Evolutionary conservation across 2,113 vertebrate species (phyloP).

Genomic region (Embiotoca jacksoni): DNA sequence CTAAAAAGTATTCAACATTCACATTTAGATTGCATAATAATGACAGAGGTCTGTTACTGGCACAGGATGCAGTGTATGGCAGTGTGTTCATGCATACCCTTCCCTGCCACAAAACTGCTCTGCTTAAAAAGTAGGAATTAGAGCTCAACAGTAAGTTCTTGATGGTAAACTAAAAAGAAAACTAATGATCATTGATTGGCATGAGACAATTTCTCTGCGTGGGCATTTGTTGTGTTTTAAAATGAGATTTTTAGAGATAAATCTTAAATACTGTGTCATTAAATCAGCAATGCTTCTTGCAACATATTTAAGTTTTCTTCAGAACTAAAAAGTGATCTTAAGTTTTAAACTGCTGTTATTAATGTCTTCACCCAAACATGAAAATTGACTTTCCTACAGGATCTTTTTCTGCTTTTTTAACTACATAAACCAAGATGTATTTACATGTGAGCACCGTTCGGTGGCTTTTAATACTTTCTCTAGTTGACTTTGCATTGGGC

Average conservation of each 20-base stretch:
- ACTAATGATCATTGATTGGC: neutral
- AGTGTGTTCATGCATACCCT: constrained; percentile 67
- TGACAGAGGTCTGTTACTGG: constrained; percentile 75
- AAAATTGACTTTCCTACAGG: neutral
- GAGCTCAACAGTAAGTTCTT: constrained; percentile 18
- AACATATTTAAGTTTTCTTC: neutral
- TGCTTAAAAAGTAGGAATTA: constrained; percentile 35
- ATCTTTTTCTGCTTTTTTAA: too few relatives aligned
- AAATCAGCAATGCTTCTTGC: neutral
- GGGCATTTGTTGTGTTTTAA: constrained; percentile 1
- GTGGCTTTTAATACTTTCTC: neutral
- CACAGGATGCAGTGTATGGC: constrained; percentile 78
- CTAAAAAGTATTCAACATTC: constrained; percentile 67
- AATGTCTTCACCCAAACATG: neutral
- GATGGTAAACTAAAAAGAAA: constrained; percentile 16
- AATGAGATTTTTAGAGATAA: constrained; percentile 1
- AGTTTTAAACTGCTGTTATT: neutral
- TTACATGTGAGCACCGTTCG: too few relatives aligned
- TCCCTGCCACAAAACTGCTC: constrained; percentile 60
- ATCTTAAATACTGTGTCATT: neutral
- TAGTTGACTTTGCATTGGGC: constrained; percentile 9
- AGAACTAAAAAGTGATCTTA: neutral
- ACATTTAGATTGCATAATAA: constrained; percentile 80
- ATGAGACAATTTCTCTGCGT: neutral
- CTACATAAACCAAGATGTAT: too few relatives aligned